These are phyloP conservation scores for Tachystola acroxantha DNA, from an alignment of 2,888 invertebrate genomes.

Conservation along the genomic window DNA sequence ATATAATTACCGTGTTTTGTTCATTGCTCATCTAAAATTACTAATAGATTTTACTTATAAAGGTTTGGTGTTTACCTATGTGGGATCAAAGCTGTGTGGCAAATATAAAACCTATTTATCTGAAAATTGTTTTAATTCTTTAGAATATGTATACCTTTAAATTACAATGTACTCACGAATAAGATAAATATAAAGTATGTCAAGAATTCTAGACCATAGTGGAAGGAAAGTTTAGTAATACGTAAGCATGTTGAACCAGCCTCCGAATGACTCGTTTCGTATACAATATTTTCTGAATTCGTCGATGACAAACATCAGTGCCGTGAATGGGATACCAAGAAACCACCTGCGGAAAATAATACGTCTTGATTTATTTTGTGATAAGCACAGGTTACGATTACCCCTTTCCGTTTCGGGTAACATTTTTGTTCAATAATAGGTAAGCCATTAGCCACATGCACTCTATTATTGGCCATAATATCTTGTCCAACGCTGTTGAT, in stretches of 20 bases:
- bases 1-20: conserved; percentile 20
- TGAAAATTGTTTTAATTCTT: neutral
- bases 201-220: neutral
- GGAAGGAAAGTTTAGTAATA: conserved; percentile 18
- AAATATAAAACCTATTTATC: conserved; percentile 18
- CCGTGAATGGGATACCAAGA: conserved; percentile 83
- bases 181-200: no score
- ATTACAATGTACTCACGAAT: no score
- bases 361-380: no score
- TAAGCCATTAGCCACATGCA: no score
- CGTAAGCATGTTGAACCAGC: conserved; percentile 59
- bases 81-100: conserved; percentile 24
- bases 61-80: conserved; percentile 13
- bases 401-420: no score
- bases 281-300: conserved; percentile 84
- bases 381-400: no score
- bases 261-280: conserved; percentile 55
- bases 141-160: no score
- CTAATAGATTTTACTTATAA: conserved; percentile 15
- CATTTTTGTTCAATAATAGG: no score
- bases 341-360: conserved; percentile 84
- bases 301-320: conserved; percentile 85
- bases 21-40: conserved; percentile 33
- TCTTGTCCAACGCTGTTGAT: no score
- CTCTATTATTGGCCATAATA: no score